Evolutionary conservation across 2,113 vertebrate genomes (phyloP).

Genomic region (Struthio camelus): DNA sequence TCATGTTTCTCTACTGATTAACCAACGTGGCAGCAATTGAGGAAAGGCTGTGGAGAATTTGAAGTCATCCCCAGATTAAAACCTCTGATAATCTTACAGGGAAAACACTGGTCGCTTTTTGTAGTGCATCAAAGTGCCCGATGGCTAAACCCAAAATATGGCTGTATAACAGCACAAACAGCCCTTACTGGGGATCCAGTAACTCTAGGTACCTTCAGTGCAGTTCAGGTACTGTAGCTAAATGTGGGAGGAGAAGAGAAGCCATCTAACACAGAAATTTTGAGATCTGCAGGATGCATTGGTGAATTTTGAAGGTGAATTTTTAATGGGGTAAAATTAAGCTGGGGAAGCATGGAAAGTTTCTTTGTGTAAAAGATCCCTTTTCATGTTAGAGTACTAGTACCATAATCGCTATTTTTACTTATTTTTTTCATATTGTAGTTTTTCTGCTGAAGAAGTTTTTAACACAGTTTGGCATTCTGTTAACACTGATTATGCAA

Average conservation of each 20-base stretch:
- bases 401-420: not conserved
- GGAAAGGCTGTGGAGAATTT: not conserved
- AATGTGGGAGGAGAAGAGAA: not conserved
- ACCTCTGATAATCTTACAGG: not conserved
- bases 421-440: not conserved
- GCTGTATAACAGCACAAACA: not conserved
- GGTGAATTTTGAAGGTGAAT: not conserved
- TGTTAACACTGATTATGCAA: not conserved
- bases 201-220: not conserved
- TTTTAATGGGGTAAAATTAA: not conserved
- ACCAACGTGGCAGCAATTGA: not conserved
- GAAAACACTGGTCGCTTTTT: not conserved
- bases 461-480: not conserved
- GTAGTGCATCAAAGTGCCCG: not conserved
- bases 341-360: not conserved
- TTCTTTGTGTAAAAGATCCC: not conserved
- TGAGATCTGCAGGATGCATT: not conserved
- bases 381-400: not conserved
- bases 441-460: not conserved
- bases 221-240: not conserved
- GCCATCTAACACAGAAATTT: rapidly evolving
- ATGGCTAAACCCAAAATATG: not conserved
- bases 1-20: not conserved
- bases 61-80: not conserved
- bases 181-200: not conserved